Evolutionary conservation across 1,140 invertebrate genomes (phyloP), one percentile per base, ranked within the genome.

Genomic region (Mactra quadrangularis): DNA sequence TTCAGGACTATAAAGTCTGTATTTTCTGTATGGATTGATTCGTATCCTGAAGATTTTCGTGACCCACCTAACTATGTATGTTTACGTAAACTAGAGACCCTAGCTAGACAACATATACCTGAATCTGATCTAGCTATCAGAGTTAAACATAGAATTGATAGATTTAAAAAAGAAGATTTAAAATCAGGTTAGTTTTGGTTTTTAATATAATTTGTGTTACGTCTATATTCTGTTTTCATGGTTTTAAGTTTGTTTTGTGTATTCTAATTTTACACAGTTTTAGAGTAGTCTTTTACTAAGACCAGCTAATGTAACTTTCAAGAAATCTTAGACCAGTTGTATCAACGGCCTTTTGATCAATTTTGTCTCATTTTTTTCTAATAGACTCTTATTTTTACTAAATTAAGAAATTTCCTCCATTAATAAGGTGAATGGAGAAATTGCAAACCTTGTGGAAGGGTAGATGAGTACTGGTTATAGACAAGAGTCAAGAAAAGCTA

Each of bases 21-120:
- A 78, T 94, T 99, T 75, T 97, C 98, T 90, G 97, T 99, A 9
- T 99, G 98, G 98, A 93, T 99, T 86, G 98, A 99, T 92, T 96
- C 96, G 57, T 99, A 98, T 92, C 96, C 97, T 52, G 98, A 99
- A 93, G 98, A 99, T 93, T 99, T 99, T 95, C 95, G 96, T 64
- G 96, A 97, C 38, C 88, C 91, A n/a, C 97, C 97, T 52, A 95
- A 95, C 86, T 96, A 97, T 93, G 94, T 95, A n/a, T 95, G 96
- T 85, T 95, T 99, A 78, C 94, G 95, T 60, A 95, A 96, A 92
- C 94, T 99, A 70, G 94, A 98, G 76, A 95, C 96, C 68, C 98
- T 99, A 93, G 97, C 97, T 72, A 95, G 95, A 85, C 95, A 96
- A 82, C 95, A 96, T 87, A 93, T 98, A 76, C 96, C 97, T 0